Percentiles rank a stretch among this genome's conserved stretches.
Evolutionary conservation across 2,797 vertebrate genomes (phyloP).

Genomic region (Gymnocypris eckloni): DNA sequence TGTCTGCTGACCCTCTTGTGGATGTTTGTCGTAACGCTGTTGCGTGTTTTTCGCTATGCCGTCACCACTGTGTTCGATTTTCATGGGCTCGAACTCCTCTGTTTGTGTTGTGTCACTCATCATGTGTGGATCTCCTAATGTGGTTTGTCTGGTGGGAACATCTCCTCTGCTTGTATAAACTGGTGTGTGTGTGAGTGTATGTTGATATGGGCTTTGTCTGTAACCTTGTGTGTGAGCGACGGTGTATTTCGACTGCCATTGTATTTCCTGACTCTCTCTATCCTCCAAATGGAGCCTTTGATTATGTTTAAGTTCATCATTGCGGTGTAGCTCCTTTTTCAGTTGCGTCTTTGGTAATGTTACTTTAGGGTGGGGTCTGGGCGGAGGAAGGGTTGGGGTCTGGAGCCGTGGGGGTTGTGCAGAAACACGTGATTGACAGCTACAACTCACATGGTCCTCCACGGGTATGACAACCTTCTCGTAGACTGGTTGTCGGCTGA

Average conservation of each 20-base stretch:
- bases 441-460: constrained; percentile 90
- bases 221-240: constrained; percentile 62
- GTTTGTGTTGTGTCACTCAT: constrained; percentile 62
- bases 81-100: constrained; percentile 43
- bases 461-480: constrained; percentile 86
- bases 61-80: constrained; percentile 27
- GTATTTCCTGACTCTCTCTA: constrained; percentile 65
- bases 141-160: constrained; percentile 30
- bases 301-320: constrained; percentile 78
- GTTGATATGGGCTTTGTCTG: constrained; percentile 53
- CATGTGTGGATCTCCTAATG: constrained; percentile 20
- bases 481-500: constrained; percentile 77
- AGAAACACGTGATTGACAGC: constrained; percentile 75
- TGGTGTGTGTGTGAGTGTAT: constrained; percentile 54
- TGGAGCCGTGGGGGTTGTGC: constrained; percentile 50
- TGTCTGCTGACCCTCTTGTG: constrained; percentile 56
- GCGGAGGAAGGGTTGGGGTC: constrained; percentile 60
- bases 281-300: constrained; percentile 71
- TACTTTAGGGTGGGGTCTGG: constrained; percentile 56
- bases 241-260: constrained; percentile 74
- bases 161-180: constrained; percentile 65
- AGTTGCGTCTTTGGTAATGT: constrained; percentile 67
- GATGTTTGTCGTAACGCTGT: constrained; percentile 53
- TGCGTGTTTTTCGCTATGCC: constrained; percentile 43
- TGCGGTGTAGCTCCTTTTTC: constrained; percentile 78